Evolutionary conservation across 2,113 vertebrate species (phyloP), one percentile per base, ranked within the genome.

Genomic region (Bubo bubo): DNA sequence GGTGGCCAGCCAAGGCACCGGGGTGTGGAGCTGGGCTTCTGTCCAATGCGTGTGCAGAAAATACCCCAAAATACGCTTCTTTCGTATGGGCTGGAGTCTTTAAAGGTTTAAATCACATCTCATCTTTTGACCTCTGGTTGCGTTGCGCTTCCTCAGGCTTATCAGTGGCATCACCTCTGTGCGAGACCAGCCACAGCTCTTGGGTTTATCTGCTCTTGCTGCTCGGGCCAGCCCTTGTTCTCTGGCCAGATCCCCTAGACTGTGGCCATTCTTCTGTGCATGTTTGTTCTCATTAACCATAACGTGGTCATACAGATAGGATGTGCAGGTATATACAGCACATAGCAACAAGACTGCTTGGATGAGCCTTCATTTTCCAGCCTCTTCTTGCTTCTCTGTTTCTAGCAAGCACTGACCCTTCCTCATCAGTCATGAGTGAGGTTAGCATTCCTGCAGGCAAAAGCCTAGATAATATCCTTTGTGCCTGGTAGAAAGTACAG

Each of bases 1-100:
- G 95, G 90, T 96, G 96, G 95, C 93, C 81, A 92, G 96, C 92
- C 95, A 96, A 95, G 84, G 96, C 95, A 56, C 92, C 49, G 80
- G 84, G 95, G 77, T 89, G 89, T 96, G 93, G 91, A 95, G 77
- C 93, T 49, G 1, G 95, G 95, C 93, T 94, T 56, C 53, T 66
- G 39, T 82, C 77, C 91, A 76, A 28, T 3, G 24, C 3, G 11
- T 4, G 2, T 82, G 71, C 62, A 91, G 81, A 86, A 95, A 93
- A 94, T 68, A 79, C 84, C 91, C 84, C 90, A 32, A 89, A 76
- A 75, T 64, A 50, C 0, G 0, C 45, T 72, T 18, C 35, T 71
- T 85, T 81, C 37, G 3, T 60, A 21, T 7, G 14, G 49, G 30
- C 79, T 92, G 67, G 47, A 80, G 55, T 34, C 63, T 81, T 81